phyloP scores from a whole-genome alignment of 2,797 vertebrate species.

The Anabas testudineus region DNA sequence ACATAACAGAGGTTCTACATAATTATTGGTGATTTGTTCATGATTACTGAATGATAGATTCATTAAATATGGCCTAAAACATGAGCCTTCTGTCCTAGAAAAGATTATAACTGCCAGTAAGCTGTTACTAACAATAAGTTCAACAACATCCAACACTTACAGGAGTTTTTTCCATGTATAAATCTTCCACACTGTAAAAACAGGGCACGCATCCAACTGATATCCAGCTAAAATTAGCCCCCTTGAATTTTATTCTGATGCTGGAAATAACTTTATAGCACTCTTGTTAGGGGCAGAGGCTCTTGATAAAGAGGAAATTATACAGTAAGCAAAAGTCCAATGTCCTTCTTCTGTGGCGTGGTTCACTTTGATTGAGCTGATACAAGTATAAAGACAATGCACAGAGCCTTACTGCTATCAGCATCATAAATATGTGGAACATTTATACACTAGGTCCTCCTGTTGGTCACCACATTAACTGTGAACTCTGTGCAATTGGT shows the following conservation, averaged over 20 bases:
- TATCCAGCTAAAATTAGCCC: conserved; percentile 65
- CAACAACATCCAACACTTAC: conserved; percentile 42
- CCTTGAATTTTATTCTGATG: conserved; percentile 38
- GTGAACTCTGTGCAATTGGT: conserved; percentile 52
- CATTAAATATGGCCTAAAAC: conserved; percentile 12
- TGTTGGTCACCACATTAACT: conserved; percentile 47
- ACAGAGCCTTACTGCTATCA: conserved; percentile 39
- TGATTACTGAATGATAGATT: conserved; percentile 6
- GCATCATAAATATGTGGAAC: conserved; percentile 64
- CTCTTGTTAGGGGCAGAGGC: conserved; percentile 43
- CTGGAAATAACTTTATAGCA: conserved; percentile 53
- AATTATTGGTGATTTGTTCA: background rate
- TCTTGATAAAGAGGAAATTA: conserved; percentile 59
- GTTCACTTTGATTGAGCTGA: conserved; percentile 53
- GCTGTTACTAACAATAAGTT: conserved; percentile 14
- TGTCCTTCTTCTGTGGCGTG: conserved; percentile 49
- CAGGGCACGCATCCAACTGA: conserved; percentile 59
- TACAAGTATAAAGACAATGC: conserved; percentile 36
- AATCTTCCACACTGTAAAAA: conserved; percentile 52
- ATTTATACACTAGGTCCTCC: conserved; percentile 50
- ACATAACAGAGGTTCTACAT: conserved; percentile 9
- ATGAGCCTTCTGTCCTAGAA: conserved; percentile 2
- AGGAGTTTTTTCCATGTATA: conserved; percentile 24
- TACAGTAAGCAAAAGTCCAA: conserved; percentile 58
- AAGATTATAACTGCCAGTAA: conserved; percentile 12